Conservation (phyloP, 1,140 invertebrate genomes). For the Reticulitermes speratus region DNA sequence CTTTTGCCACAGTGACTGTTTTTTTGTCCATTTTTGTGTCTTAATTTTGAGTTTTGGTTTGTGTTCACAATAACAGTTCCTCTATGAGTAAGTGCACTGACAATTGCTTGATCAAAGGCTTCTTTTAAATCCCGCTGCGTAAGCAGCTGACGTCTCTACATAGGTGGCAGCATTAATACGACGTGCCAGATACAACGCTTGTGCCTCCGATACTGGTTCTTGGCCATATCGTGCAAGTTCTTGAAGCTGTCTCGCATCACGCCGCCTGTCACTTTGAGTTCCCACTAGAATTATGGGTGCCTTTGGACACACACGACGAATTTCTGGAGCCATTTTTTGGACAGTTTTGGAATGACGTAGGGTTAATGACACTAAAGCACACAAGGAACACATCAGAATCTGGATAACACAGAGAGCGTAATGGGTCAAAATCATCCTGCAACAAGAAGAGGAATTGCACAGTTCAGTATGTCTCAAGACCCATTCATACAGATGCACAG, state of each 20-base stretch:
- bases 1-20: conserved; percentile 29
- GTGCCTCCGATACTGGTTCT: conserved; percentile 65
- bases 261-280: conserved; percentile 69
- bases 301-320: conserved; percentile 66
- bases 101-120: conserved; percentile 85
- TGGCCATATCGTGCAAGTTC: conserved; percentile 67
- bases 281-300: conserved; percentile 82
- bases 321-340: conserved; percentile 85
- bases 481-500: no score
- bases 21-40: conserved; percentile 16
- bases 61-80: background rate
- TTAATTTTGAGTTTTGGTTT: background rate
- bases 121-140: conserved; percentile 89
- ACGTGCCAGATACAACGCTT: conserved; percentile 73
- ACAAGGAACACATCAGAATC: conserved; percentile 90
- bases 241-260: conserved; percentile 55
- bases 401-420: conserved; percentile 77
- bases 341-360: conserved; percentile 83
- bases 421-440: conserved; percentile 75
- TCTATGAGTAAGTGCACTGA: conserved; percentile 59
- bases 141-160: conserved; percentile 87
- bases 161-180: conserved; percentile 78
- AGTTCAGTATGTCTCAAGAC: background rate
- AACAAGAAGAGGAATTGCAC: conserved; percentile 40
- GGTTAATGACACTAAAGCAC: conserved; percentile 90